These are phyloP conservation scores for Percina caprodes DNA, from an alignment of 2,113 vertebrate species.

Conservation along the genomic window DNA sequence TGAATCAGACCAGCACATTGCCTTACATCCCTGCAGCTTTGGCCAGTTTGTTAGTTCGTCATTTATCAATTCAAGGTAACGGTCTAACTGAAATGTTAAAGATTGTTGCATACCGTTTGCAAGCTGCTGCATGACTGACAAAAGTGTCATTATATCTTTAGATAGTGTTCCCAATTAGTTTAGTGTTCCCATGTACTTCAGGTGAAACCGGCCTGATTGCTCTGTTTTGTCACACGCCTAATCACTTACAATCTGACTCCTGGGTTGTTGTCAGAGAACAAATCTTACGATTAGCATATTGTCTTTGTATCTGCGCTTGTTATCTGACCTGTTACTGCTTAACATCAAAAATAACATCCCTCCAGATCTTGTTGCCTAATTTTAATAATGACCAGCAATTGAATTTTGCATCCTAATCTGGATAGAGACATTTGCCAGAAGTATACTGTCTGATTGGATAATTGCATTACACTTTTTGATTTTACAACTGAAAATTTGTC, in stretches of 20 bases:
- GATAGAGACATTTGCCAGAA: not conserved
- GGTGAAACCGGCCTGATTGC: not conserved
- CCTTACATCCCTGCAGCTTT: not conserved
- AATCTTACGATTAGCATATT: conserved; percentile 22
- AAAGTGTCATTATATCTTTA: conserved; percentile 28
- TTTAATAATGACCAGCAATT: conserved; percentile 9
- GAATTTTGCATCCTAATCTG: not conserved
- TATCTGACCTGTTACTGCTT: conserved; percentile 4
- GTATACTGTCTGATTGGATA: not conserved
- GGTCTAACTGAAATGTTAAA: conserved; percentile 37
- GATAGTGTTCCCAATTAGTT: not conserved
- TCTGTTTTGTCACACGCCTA: not conserved
- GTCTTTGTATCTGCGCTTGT: not conserved
- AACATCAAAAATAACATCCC: conserved; percentile 8
- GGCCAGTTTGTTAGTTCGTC: not conserved
- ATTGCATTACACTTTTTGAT: not conserved
- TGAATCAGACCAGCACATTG: not conserved
- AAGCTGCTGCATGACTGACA: conserved; percentile 63
- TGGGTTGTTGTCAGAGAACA: conserved; percentile 17
- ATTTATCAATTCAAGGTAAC: conserved; percentile 12
- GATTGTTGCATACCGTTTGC: conserved; percentile 57
- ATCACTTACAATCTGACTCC: conserved; percentile 1
- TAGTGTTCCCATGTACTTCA: not conserved
- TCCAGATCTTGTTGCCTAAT: conserved; percentile 17
- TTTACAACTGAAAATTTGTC: not conserved